Evolutionary conservation across 2,888 invertebrate species (phyloP).

Genomic region (Scaptomyza flava): DNA sequence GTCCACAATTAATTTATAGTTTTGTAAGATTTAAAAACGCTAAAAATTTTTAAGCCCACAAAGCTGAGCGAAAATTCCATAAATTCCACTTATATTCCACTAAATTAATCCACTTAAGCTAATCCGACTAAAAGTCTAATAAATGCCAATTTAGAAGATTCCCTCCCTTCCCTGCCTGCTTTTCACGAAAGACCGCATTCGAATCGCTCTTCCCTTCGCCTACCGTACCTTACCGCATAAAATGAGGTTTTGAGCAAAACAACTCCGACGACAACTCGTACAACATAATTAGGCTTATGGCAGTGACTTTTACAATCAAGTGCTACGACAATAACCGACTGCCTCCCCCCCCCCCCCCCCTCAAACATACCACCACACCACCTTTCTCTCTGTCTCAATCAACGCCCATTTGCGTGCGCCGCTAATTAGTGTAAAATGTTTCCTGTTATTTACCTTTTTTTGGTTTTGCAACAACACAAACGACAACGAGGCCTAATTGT

Average conservation of each 20-base stretch:
- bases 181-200: constrained; percentile 26
- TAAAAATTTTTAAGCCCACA: not conserved
- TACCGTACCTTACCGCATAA: constrained; percentile 1
- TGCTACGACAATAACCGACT: constrained; percentile 22
- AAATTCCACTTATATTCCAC: constrained; percentile 14
- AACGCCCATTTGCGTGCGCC: constrained; percentile 73
- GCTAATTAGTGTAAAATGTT: constrained; percentile 80
- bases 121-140: constrained; percentile 46
- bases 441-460: constrained; percentile 80
- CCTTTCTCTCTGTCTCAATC: constrained; percentile 4
- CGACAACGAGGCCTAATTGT: constrained; percentile 56
- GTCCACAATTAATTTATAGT: not conserved
- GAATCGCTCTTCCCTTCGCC: constrained; percentile 20
- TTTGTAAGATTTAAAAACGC: not conserved
- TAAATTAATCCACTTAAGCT: constrained; percentile 44
- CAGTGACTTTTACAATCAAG: constrained; percentile 72
- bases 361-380: not conserved
- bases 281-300: constrained; percentile 77
- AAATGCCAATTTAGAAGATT: constrained; percentile 60
- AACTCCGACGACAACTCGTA: constrained; percentile 61
- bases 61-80: not conserved
- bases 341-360: not conserved
- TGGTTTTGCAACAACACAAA: constrained; percentile 51
- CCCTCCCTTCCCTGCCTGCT: not conserved
- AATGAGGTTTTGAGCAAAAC: constrained; percentile 48